A percentile compares a stretch with the other conserved stretches of the same genome.
phyloP scores from a whole-genome alignment of 1,140 invertebrate genomes.

The Ceratina japonica region DNA sequence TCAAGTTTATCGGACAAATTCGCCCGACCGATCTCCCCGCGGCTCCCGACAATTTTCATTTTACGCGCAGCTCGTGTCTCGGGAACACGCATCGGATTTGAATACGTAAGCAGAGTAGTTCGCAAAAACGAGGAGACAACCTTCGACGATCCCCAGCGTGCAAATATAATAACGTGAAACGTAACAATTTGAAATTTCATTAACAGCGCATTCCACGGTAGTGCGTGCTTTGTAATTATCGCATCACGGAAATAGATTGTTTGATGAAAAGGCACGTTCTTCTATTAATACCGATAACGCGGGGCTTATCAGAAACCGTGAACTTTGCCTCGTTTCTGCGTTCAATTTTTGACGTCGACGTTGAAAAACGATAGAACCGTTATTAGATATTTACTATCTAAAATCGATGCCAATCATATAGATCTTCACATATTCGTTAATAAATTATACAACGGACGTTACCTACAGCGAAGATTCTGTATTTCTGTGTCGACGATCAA shows the following conservation, averaged over 20 bases:
- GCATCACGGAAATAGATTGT: neutral
- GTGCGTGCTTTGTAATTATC: neutral
- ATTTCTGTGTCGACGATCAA: too few relatives aligned
- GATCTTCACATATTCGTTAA: too few relatives aligned
- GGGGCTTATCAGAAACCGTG: constrained; percentile 5
- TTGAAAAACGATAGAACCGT: neutral
- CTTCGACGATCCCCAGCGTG: neutral
- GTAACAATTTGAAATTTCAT: neutral
- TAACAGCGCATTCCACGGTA: neutral
- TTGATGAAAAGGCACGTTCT: neutral
- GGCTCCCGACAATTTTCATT: neutral
- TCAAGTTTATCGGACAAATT: neutral
- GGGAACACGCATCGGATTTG: neutral
- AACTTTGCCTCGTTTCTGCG: constrained; percentile 1
- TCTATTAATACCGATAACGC: neutral
- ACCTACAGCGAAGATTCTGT: too few relatives aligned
- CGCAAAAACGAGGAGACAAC: neutral
- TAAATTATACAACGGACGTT: too few relatives aligned
- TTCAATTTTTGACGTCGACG: neutral
- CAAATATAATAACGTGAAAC: neutral
- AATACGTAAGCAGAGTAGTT: neutral
- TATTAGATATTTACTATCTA: neutral
- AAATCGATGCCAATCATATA: too few relatives aligned
- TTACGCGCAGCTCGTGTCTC: neutral
- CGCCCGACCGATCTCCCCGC: neutral